Conservation (phyloP, 2,888 invertebrate species). For the Sepioteuthis lessoniana region DNA sequence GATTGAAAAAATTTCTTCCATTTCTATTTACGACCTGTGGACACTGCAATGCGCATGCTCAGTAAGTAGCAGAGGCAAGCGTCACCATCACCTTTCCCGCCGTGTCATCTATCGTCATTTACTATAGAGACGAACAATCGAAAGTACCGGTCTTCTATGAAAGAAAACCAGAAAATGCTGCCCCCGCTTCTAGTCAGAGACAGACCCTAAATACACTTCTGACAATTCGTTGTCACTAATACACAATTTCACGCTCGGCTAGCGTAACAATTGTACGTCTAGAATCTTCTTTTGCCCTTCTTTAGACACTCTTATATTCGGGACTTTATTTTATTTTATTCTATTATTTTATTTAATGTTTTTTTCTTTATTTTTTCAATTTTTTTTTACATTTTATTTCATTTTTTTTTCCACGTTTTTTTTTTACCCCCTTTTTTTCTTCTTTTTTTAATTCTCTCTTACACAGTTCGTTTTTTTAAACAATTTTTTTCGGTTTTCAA, state of each 20-base stretch:
- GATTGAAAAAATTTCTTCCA: neutral
- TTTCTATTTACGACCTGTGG: slow-evolving; percentile 6
- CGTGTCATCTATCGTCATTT: neutral
- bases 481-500: neutral
- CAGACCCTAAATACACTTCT: neutral
- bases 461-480: neutral
- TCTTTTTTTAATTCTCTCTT: neutral
- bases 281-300: neutral
- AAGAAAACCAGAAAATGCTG: neutral
- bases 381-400: neutral
- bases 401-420: neutral
- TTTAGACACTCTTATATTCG: neutral
- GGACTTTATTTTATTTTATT: neutral
- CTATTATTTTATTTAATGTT: neutral
- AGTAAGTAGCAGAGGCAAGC: neutral
- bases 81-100: neutral
- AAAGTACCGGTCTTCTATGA: neutral
- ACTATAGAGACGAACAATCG: neutral
- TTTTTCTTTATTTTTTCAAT: neutral
- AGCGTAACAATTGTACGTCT: slow-evolving; percentile 33
- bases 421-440: neutral
- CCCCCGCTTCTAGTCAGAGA: neutral
- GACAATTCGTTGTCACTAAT: slow-evolving; percentile 18
- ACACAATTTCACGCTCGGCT: neutral
- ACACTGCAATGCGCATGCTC: neutral